Percentiles rank a stretch among this genome's conserved stretches.
Conservation (phyloP, 2,888 invertebrate genomes). For the Nemotelus nigrinus region DNA sequence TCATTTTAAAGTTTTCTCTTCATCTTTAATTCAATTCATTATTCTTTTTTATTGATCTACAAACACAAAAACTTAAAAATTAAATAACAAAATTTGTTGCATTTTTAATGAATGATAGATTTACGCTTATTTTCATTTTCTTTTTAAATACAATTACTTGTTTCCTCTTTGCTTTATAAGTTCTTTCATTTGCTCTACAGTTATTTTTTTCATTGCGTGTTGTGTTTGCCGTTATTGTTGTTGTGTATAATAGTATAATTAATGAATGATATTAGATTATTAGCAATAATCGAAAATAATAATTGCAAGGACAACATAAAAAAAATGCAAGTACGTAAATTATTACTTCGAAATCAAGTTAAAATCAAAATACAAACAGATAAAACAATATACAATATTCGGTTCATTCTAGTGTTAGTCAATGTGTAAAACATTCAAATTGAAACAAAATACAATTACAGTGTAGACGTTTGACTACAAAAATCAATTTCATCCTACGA, state of each 20-base stretch:
- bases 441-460: slow-evolving; percentile 12
- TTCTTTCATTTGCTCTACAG: slow-evolving; percentile 5
- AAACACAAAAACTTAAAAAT: slow-evolving; percentile 45
- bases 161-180: background rate
- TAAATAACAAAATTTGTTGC: slow-evolving; percentile 44
- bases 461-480: background rate
- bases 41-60: slow-evolving; percentile 37
- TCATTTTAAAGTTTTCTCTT: slow-evolving; percentile 1
- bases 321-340: slow-evolving; percentile 31
- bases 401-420: background rate
- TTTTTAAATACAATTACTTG: slow-evolving; percentile 23
- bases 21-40: slow-evolving; percentile 14
- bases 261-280: background rate
- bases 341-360: slow-evolving; percentile 20
- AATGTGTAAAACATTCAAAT: slow-evolving; percentile 22
- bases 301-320: background rate
- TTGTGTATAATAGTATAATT: slow-evolving; percentile 21
- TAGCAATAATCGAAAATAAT: background rate
- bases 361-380: slow-evolving; percentile 13
- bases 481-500: background rate
- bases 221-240: slow-evolving; percentile 14
- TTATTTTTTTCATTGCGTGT: slow-evolving; percentile 12
- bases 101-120: slow-evolving; percentile 42
- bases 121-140: slow-evolving; percentile 3
- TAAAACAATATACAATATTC: slow-evolving; percentile 32